A percentile compares a stretch with the other conserved stretches of the same genome.
Evolutionary conservation across 1,140 invertebrate genomes (phyloP).

Genomic region (Metopolophium dirhodum): DNA sequence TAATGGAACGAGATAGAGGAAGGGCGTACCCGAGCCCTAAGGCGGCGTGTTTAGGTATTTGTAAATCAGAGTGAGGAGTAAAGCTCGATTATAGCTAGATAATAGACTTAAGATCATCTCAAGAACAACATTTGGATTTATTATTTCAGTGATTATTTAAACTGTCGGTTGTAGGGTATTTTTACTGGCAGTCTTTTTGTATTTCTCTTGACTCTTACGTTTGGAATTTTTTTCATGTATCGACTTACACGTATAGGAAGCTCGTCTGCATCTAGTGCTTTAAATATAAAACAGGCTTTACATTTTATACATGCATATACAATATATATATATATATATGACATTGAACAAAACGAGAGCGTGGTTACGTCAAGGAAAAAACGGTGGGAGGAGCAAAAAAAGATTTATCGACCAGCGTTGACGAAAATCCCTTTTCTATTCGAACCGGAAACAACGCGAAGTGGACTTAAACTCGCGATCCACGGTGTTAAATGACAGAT

Average conservation of each 20-base stretch:
- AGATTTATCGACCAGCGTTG: background rate
- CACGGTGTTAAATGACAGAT: background rate
- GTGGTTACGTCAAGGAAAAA: background rate
- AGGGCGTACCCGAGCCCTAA: too few species aligned
- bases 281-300: background rate
- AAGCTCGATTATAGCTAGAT: too few species aligned
- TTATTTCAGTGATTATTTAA: background rate
- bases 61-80: background rate
- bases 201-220: background rate
- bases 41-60: background rate
- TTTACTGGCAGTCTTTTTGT: background rate
- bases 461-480: background rate
- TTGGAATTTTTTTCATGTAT: background rate
- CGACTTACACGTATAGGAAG: background rate
- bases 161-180: background rate
- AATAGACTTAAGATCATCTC: too few species aligned
- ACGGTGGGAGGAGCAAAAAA: background rate
- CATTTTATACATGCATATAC: background rate
- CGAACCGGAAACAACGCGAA: background rate
- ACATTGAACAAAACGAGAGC: background rate
- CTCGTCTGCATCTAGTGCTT: background rate
- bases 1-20: too few species aligned
- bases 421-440: constrained; percentile 10
- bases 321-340: background rate
- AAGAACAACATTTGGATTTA: background rate